phyloP scores from a whole-genome alignment of 2,797 vertebrate species.

The Calcarius lapponicus region DNA sequence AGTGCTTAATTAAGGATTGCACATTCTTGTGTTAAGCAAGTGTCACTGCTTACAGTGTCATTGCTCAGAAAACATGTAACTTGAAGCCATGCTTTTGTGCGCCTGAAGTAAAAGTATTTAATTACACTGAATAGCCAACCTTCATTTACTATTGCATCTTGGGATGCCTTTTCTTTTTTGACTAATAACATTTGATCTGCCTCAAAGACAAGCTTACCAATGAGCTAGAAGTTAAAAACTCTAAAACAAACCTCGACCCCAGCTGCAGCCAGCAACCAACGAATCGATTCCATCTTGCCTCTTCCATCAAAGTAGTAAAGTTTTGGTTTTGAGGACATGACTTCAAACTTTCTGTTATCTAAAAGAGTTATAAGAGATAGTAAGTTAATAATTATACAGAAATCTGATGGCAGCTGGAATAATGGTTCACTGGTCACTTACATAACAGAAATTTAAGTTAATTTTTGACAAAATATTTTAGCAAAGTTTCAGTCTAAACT shows the following conservation, averaged over 20 bases:
- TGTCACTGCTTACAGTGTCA: background rate
- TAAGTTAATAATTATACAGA: background rate
- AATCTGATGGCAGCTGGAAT: background rate
- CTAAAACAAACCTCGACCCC: slow-evolving; percentile 76
- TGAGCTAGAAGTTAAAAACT: background rate
- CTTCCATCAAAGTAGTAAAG: slow-evolving; percentile 85
- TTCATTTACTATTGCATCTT: background rate
- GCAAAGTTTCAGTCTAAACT: background rate
- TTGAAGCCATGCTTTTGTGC: background rate
- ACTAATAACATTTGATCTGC: background rate
- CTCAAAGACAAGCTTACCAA: background rate
- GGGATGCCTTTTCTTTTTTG: background rate
- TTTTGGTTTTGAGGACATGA: slow-evolving; percentile 79
- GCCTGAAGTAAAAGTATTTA: background rate
- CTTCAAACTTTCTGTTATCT: slow-evolving; percentile 22
- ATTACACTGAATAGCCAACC: background rate
- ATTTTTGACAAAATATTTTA: background rate
- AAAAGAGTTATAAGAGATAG: background rate
- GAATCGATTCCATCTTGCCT: slow-evolving; percentile 86
- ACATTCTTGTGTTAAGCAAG: background rate
- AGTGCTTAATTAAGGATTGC: background rate
- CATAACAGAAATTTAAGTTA: background rate
- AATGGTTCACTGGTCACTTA: background rate
- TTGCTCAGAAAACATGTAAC: background rate
- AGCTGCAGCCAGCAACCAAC: slow-evolving; percentile 83